phyloP scores from a whole-genome alignment of 2,888 invertebrate genomes.

The Altica lythri region DNA sequence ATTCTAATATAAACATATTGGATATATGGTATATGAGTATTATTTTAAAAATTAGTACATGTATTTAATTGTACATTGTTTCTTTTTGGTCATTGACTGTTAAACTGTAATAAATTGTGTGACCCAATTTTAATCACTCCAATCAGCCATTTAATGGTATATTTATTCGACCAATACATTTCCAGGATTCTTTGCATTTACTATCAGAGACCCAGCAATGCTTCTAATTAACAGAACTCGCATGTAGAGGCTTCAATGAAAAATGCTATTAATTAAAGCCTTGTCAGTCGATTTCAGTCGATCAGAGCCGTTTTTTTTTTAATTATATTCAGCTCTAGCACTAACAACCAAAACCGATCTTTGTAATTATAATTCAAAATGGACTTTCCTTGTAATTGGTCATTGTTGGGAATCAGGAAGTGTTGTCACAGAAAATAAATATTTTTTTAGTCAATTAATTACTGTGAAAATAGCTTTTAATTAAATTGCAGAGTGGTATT shows the following conservation, averaged over 20 bases:
- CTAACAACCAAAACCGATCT: slow-evolving; percentile 29
- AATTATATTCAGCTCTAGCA: slow-evolving; percentile 37
- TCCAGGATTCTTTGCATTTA: slow-evolving; percentile 5
- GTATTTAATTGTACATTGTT: too few species aligned
- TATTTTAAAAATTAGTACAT: too few species aligned
- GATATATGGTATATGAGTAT: too few species aligned
- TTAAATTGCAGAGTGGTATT: too few species aligned
- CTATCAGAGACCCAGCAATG: background rate
- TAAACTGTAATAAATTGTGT: too few species aligned
- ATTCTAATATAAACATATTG: too few species aligned
- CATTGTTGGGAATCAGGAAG: background rate
- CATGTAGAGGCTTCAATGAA: slow-evolving; percentile 38
- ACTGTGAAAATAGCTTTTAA: too few species aligned
- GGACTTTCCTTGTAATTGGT: slow-evolving; percentile 37
- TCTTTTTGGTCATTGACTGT: too few species aligned
- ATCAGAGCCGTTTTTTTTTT: slow-evolving; percentile 41
- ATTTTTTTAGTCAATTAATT: too few species aligned
- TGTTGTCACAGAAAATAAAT: background rate
- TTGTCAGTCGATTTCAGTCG: slow-evolving; percentile 46
- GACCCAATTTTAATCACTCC: too few species aligned
- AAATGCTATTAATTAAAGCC: slow-evolving; percentile 48
- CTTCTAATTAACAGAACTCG: slow-evolving; percentile 26
- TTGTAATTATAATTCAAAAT: slow-evolving; percentile 41
- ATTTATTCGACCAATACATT: slow-evolving; percentile 5
- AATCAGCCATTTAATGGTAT: slow-evolving; percentile 8